Evolutionary conservation across 2,888 invertebrate genomes (phyloP).

Genomic region (Drosophila meridionalis): DNA sequence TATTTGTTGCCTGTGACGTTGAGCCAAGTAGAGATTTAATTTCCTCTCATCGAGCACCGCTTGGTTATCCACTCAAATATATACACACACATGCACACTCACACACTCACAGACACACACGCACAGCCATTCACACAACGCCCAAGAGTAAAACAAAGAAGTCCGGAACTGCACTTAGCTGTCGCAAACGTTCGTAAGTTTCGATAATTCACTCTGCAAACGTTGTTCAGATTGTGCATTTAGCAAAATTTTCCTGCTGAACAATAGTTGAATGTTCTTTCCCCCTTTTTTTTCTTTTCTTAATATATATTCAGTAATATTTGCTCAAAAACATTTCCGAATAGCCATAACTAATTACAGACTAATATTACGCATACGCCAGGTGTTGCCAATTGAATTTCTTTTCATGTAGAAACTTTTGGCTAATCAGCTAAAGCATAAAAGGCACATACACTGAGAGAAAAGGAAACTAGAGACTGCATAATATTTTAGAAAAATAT

Average conservation of each 20-base stretch:
- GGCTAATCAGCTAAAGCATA: slow-evolving; percentile 22
- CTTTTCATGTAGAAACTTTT: slow-evolving; percentile 5
- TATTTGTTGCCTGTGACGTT: slow-evolving; percentile 72
- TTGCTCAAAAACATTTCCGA: background rate
- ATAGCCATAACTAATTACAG: background rate
- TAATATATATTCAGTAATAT: background rate
- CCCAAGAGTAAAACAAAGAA: slow-evolving; percentile 17
- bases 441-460: background rate
- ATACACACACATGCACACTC: slow-evolving; percentile 6
- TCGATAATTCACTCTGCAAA: slow-evolving; percentile 1
- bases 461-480: background rate
- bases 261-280: background rate
- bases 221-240: slow-evolving; percentile 1
- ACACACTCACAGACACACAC: background rate
- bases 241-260: background rate
- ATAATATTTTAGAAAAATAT: background rate
- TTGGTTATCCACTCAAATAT: slow-evolving; percentile 40
- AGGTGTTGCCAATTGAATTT: slow-evolving; percentile 25
- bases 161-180: slow-evolving; percentile 30
- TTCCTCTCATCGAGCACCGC: slow-evolving; percentile 68
- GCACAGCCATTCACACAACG: slow-evolving; percentile 3
- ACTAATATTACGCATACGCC: slow-evolving; percentile 45
- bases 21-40: slow-evolving; percentile 76
- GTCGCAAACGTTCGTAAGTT: slow-evolving; percentile 13
- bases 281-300: background rate